A percentile compares a stretch with the other conserved stretches of the same genome.
Conservation (phyloP, 2,797 vertebrate species). For the Cryptoblepharus egeriae region DNA sequence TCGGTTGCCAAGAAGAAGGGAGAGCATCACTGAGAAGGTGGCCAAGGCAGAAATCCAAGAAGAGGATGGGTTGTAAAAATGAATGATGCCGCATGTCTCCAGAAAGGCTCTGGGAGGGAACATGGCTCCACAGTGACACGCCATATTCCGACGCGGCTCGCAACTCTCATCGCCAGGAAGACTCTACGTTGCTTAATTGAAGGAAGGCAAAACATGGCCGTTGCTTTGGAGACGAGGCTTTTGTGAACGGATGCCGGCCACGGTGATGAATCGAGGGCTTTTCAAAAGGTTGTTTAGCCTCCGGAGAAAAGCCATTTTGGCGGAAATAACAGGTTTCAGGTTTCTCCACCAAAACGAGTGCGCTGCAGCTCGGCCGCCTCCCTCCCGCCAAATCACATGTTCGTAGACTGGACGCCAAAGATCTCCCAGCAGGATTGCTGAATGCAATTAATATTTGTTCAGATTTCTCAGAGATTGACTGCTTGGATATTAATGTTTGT, state of each 20-base stretch:
- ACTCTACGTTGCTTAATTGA: not conserved
- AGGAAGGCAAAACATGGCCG: not conserved
- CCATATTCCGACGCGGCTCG: not conserved
- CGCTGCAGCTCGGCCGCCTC: not conserved
- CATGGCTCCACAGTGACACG: not conserved
- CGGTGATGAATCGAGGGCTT: not conserved
- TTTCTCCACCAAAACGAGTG: not conserved
- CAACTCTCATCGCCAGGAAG: not conserved
- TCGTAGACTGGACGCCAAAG: not conserved
- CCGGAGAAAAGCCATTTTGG: constrained; percentile 7
- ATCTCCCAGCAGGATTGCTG: constrained; percentile 2
- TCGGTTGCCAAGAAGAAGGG: not conserved
- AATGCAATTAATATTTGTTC: constrained; percentile 44
- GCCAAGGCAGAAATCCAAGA: not conserved
- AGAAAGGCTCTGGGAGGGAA: not conserved
- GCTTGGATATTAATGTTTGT: constrained; percentile 41
- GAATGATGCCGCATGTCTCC: not conserved
- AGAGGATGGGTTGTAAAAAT: not conserved
- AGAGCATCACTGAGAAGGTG: not conserved
- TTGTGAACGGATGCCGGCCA: not conserved
- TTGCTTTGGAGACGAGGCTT: constrained; percentile 18
- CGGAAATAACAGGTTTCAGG: constrained; percentile 18
- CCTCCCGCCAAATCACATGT: not conserved
- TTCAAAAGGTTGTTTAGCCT: constrained; percentile 16
- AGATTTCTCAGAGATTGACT: constrained; percentile 20